phyloP scores from a whole-genome alignment of 1,140 invertebrate genomes.

The Stegodyphus dumicola region DNA sequence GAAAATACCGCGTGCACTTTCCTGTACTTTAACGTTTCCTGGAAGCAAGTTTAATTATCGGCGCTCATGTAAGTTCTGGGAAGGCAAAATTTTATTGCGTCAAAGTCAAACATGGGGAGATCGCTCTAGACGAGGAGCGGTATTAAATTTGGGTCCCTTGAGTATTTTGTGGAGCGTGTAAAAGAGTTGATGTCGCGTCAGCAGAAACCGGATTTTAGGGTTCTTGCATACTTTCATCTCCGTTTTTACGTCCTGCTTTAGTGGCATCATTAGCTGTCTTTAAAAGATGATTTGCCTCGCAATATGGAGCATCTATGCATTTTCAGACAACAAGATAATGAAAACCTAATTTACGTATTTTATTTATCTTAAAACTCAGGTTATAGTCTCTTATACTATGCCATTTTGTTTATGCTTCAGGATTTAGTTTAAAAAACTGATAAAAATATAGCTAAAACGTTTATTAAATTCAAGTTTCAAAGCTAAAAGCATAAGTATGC shows the following conservation, averaged over 20 bases:
- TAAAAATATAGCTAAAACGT: too few species aligned
- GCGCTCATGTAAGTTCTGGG: background rate
- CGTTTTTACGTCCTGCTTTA: slow-evolving; percentile 16
- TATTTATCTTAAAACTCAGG: too few species aligned
- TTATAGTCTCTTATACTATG: too few species aligned
- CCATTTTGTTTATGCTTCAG: too few species aligned
- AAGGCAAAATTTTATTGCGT: slow-evolving; percentile 19
- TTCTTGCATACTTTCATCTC: background rate
- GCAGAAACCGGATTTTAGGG: slow-evolving; percentile 8
- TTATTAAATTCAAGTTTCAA: too few species aligned
- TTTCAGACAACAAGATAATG: too few species aligned
- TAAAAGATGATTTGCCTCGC: background rate
- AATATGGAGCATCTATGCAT: too few species aligned
- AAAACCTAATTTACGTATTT: too few species aligned
- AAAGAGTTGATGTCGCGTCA: slow-evolving; percentile 10
- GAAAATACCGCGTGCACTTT: background rate
- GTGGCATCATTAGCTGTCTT: slow-evolving; percentile 6
- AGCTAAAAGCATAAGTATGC: too few species aligned
- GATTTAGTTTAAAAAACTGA: too few species aligned
- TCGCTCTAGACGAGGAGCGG: background rate
- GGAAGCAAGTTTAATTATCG: slow-evolving; percentile 23
- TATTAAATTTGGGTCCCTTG: slow-evolving; percentile 24
- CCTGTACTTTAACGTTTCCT: background rate
- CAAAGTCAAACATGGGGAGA: slow-evolving; percentile 35
- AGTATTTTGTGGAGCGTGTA: slow-evolving; percentile 34